Percentiles rank a stretch among this genome's conserved stretches.
These are phyloP conservation scores for Cervus canadensis DNA, from an alignment of 2,113 vertebrate genomes.

Conservation along the genomic window DNA sequence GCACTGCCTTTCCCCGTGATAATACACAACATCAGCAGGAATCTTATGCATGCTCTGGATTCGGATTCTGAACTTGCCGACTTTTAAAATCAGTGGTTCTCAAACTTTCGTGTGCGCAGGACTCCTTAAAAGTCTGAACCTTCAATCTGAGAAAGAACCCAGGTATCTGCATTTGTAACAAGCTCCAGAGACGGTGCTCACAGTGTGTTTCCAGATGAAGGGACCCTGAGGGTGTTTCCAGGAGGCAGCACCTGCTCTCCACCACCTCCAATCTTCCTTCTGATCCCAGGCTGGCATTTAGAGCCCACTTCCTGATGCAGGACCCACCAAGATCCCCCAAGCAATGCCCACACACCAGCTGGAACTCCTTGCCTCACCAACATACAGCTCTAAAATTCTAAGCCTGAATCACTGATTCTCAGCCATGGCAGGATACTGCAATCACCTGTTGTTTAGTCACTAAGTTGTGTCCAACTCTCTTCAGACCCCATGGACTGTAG, in stretches of 20 bases:
- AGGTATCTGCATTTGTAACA: not conserved
- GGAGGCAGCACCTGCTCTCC: not conserved
- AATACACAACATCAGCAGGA: not conserved
- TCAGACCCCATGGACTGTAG: not conserved
- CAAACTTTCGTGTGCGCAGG: not conserved
- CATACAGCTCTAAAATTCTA: not conserved
- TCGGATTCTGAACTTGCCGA: not conserved
- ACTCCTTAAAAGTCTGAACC: not conserved
- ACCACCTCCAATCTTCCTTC: not conserved
- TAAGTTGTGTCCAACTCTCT: not conserved
- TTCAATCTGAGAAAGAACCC: not conserved
- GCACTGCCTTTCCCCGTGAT: not conserved
- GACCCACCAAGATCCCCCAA: not conserved
- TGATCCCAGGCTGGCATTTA: not conserved
- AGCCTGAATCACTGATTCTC: not conserved
- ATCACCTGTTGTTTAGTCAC: not conserved
- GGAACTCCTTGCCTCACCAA: not conserved
- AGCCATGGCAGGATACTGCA: not conserved
- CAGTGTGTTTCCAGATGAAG: not conserved
- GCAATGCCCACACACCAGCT: rapidly evolving
- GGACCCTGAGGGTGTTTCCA: not conserved
- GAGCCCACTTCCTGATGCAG: not conserved
- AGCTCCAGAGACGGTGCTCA: not conserved
- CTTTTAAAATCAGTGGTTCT: not conserved
- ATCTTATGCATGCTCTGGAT: not conserved